Conservation (phyloP, 2,797 vertebrate genomes). For the Orientallactaga sibirica region DNA sequence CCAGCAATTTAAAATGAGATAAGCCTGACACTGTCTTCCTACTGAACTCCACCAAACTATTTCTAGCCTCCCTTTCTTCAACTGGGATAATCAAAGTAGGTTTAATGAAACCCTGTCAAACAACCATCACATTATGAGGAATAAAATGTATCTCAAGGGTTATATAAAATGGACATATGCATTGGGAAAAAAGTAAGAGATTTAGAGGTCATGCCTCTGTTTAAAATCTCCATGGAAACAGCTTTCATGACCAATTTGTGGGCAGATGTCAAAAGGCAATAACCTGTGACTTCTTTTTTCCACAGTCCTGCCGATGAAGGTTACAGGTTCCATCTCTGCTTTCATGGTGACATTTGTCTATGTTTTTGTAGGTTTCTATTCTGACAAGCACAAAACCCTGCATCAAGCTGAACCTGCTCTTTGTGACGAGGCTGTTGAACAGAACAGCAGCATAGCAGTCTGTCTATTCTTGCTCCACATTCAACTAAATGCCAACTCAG, state of each 20-base stretch:
- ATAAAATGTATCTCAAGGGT: slow-evolving; percentile 65
- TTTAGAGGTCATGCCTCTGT: slow-evolving; percentile 70
- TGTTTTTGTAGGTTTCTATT: slow-evolving; percentile 81
- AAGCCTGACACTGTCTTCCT: slow-evolving; percentile 43
- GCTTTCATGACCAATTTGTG: slow-evolving; percentile 75
- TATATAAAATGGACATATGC: slow-evolving; percentile 65
- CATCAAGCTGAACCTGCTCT: slow-evolving; percentile 75
- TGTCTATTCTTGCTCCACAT: slow-evolving; percentile 70
- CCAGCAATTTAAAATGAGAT: slow-evolving; percentile 29
- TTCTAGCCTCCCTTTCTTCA: slow-evolving; percentile 54
- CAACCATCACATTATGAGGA: slow-evolving; percentile 72
- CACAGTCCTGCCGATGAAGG: slow-evolving; percentile 72
- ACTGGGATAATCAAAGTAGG: slow-evolving; percentile 63
- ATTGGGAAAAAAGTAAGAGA: slow-evolving; percentile 64
- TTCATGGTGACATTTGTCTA: slow-evolving; percentile 82
- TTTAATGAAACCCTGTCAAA: slow-evolving; percentile 75
- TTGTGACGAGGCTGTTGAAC: slow-evolving; percentile 79
- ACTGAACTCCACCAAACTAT: slow-evolving; percentile 41
- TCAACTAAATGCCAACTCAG: slow-evolving; percentile 75
- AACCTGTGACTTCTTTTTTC: slow-evolving; percentile 77
- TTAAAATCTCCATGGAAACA: slow-evolving; percentile 82
- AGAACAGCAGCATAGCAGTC: slow-evolving; percentile 70
- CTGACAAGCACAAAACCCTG: slow-evolving; percentile 81
- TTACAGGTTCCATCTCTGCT: slow-evolving; percentile 77
- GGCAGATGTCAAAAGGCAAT: slow-evolving; percentile 80